phyloP scores from a whole-genome alignment of 2,113 vertebrate genomes.

The Cathartes aura region DNA sequence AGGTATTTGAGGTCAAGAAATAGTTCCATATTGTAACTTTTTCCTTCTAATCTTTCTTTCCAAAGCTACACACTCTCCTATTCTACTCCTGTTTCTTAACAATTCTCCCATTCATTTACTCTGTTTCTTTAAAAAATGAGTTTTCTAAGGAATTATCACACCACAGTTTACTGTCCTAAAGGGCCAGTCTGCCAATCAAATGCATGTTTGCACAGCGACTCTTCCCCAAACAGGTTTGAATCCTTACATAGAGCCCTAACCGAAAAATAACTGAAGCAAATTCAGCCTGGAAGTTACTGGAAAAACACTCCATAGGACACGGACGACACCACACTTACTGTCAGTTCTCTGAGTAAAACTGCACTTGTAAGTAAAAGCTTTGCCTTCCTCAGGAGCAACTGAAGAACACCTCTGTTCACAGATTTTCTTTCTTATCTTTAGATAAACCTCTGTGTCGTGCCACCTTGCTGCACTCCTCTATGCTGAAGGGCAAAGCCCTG shows the following conservation, averaged over 20 bases:
- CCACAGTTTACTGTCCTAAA: not conserved
- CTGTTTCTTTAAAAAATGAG: not conserved
- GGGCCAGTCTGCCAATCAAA: not conserved
- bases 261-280: not conserved
- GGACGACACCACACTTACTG: fast-evolving
- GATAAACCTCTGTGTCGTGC: not conserved
- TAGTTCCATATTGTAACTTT: not conserved
- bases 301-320: not conserved
- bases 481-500: not conserved
- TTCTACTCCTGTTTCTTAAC: not conserved
- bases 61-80: not conserved
- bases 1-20: not conserved
- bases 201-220: not conserved
- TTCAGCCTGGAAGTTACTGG: not conserved
- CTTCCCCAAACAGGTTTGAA: not conserved
- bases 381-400: not conserved
- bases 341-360: not conserved
- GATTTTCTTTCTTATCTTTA: not conserved
- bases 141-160: not conserved
- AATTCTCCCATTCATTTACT: not conserved
- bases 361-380: not conserved
- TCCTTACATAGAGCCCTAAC: not conserved
- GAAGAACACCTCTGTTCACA: not conserved
- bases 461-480: not conserved
- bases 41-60: not conserved